Conservation (phyloP, 1,140 invertebrate genomes). For the Heliconius hewitsoni region DNA sequence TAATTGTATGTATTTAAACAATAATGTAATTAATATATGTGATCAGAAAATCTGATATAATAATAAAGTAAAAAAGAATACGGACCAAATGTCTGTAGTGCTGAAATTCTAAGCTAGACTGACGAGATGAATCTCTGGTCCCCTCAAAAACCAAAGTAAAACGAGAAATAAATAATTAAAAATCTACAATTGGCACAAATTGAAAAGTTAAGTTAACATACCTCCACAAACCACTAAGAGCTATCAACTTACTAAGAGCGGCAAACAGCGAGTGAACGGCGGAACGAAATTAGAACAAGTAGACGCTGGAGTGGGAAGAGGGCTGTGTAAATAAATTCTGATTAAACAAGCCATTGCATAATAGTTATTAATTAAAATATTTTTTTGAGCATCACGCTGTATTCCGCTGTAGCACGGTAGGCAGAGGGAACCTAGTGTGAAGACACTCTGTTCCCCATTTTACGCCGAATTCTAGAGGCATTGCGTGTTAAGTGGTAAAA, state of each 20-base stretch:
- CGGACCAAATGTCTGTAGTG: no score
- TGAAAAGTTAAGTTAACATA: slow-evolving; percentile 20
- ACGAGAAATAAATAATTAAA: neutral
- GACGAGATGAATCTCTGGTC: no score
- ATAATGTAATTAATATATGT: no score
- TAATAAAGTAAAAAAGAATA: no score
- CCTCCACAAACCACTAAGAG: slow-evolving; percentile 20
- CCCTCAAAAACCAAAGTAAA: neutral
- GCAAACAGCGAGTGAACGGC: slow-evolving; percentile 17
- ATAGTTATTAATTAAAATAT: neutral
- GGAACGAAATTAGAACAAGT: slow-evolving; percentile 20
- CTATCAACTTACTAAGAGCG: slow-evolving; percentile 33
- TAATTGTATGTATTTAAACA: no score
- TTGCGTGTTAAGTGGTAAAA: no score
- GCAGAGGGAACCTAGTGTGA: no score
- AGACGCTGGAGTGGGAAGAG: neutral
- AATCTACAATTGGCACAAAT: neutral
- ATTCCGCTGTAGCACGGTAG: no score
- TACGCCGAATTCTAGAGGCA: no score
- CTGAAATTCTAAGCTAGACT: no score
- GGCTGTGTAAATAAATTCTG: slow-evolving; percentile 16
- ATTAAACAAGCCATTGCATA: neutral
- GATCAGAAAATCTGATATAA: no score
- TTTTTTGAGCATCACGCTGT: no score
- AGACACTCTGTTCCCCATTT: neutral